Percentiles rank a stretch among this genome's conserved stretches.
phyloP scores from a whole-genome alignment of 2,113 vertebrate species.

The Phainopepla nitens region DNA sequence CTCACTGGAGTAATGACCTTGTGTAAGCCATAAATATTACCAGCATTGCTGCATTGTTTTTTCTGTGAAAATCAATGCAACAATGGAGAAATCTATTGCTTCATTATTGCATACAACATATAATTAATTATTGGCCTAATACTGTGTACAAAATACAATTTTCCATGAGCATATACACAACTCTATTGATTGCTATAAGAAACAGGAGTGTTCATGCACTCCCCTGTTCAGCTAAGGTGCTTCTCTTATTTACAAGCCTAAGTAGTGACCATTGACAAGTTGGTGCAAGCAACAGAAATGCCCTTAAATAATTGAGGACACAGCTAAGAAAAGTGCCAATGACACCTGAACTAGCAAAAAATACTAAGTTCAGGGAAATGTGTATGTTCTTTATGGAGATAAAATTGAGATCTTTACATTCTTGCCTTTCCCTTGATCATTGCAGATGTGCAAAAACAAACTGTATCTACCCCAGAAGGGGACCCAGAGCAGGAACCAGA shows the following conservation, averaged over 20 bases:
- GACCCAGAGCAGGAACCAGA: neutral
- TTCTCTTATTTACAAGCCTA: neutral
- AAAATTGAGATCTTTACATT: neutral
- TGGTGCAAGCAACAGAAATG: neutral
- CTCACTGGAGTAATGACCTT: neutral
- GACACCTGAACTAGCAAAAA: neutral
- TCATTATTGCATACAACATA: neutral
- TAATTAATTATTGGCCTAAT: neutral
- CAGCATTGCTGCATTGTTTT: neutral
- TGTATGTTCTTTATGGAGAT: neutral
- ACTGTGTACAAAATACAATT: neutral
- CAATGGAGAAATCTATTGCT: neutral
- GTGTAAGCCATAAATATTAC: neutral
- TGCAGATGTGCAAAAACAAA: neutral
- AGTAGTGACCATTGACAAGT: neutral
- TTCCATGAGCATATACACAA: neutral
- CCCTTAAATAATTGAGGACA: neutral
- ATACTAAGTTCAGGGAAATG: neutral
- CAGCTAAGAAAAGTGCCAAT: neutral
- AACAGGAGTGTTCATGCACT: neutral
- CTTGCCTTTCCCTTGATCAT: neutral
- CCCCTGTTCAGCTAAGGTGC: neutral
- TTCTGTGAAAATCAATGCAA: neutral
- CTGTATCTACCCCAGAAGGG: rapidly evolving
- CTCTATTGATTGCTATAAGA: neutral